Evolutionary conservation across 2,113 vertebrate species (phyloP).

Genomic region (Platanista minor): DNA sequence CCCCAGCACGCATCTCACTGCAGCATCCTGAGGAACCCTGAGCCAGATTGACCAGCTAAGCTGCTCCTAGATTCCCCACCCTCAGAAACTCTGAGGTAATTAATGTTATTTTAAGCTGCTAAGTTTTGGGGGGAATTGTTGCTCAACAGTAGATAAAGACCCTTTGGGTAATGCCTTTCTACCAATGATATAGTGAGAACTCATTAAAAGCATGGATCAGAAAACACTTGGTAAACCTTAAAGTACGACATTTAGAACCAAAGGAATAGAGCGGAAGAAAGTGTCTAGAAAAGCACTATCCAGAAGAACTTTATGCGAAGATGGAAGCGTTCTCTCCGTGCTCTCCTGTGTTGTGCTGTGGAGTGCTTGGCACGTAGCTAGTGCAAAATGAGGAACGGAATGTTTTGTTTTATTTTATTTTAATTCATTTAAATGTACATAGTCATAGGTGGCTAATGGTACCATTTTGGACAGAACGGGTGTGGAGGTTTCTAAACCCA

Average conservation of each 20-base stretch:
- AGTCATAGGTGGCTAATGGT: neutral
- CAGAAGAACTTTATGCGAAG: neutral
- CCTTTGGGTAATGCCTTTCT: neutral
- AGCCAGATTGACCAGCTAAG: too few relatives aligned
- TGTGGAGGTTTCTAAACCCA: conserved; percentile 1
- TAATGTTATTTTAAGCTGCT: neutral
- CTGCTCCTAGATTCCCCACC: neutral
- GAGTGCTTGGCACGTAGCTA: neutral
- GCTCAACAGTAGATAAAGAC: neutral
- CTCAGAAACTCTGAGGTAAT: neutral
- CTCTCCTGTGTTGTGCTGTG: neutral
- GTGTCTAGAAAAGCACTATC: neutral
- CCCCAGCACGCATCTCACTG: neutral
- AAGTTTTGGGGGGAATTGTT: neutral
- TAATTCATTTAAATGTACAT: neutral
- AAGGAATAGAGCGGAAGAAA: neutral
- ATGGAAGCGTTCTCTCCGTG: neutral
- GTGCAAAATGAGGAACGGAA: neutral
- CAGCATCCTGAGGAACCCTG: neutral
- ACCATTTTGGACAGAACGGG: neutral
- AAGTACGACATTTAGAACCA: neutral
- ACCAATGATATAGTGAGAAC: neutral
- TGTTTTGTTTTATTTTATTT: neutral
- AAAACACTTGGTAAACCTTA: neutral
- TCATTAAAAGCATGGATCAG: neutral